These are phyloP conservation scores for Ammodramus savannarum DNA, from an alignment of 2,113 vertebrate genomes.

Conservation along the genomic window DNA sequence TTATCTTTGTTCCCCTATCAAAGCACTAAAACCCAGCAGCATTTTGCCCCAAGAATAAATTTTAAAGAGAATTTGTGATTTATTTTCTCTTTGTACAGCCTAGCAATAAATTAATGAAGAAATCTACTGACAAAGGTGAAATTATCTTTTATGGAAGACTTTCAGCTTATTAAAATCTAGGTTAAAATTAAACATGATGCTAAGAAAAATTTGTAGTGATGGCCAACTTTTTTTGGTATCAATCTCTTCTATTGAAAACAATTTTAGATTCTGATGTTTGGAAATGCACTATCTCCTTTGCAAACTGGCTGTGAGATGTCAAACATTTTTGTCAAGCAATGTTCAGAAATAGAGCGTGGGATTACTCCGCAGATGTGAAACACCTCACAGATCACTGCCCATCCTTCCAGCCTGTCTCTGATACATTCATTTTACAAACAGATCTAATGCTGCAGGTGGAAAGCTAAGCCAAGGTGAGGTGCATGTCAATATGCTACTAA, in stretches of 20 bases:
- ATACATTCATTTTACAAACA: neutral
- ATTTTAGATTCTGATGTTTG: neutral
- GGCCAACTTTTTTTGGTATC: neutral
- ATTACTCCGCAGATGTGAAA: neutral
- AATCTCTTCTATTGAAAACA: neutral
- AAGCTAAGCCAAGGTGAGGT: neutral
- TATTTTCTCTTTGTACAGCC: neutral
- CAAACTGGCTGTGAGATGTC: neutral
- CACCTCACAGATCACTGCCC: neutral
- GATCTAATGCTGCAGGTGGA: neutral
- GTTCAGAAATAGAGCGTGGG: neutral
- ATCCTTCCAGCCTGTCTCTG: neutral
- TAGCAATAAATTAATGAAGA: neutral
- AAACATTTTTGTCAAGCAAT: neutral
- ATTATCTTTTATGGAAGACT: neutral
- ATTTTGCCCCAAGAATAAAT: neutral
- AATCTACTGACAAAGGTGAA: neutral
- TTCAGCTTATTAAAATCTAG: neutral
- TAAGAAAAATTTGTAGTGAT: neutral
- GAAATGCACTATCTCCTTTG: neutral
- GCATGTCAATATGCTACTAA: neutral
- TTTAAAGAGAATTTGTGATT: neutral
- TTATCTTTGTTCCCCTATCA: neutral
- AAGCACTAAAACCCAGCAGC: slow-evolving; percentile 1
- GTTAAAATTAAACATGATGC: neutral